Conservation (phyloP, 2,888 invertebrate genomes). For the Meghimatium bilineatum region DNA sequence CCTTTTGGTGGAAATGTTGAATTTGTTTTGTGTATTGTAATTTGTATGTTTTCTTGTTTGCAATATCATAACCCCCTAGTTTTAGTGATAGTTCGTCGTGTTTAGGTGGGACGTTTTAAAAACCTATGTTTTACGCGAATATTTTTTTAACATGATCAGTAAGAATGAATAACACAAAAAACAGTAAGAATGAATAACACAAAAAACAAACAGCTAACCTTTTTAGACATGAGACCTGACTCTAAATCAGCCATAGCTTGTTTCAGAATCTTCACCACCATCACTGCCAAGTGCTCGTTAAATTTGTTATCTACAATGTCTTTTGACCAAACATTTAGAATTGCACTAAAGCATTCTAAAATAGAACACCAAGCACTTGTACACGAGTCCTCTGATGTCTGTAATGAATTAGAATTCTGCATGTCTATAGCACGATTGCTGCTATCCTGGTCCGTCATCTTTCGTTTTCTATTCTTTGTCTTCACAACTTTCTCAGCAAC, state of each 20-base stretch:
- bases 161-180: no score
- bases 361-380: slow-evolving; percentile 7
- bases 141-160: no score
- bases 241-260: not conserved
- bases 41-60: no score
- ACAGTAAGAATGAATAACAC: no score
- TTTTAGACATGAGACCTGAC: not conserved
- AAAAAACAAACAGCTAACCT: not conserved
- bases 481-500: not conserved
- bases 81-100: no score
- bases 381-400: not conserved
- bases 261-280: slow-evolving; percentile 19
- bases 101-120: no score
- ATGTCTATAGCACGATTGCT: not conserved
- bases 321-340: slow-evolving; percentile 26
- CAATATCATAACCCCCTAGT: no score
- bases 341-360: slow-evolving; percentile 5
- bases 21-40: no score
- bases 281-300: slow-evolving; percentile 16
- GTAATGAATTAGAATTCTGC: not conserved
- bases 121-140: no score
- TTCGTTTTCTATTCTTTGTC: slow-evolving; percentile 22
- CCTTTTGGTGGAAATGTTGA: no score
- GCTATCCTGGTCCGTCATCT: not conserved
- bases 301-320: slow-evolving; percentile 11